Evolutionary conservation across 2,113 vertebrate genomes (phyloP), one percentile per base, ranked within the genome.

Genomic region (Leucoraja erinaceus): DNA sequence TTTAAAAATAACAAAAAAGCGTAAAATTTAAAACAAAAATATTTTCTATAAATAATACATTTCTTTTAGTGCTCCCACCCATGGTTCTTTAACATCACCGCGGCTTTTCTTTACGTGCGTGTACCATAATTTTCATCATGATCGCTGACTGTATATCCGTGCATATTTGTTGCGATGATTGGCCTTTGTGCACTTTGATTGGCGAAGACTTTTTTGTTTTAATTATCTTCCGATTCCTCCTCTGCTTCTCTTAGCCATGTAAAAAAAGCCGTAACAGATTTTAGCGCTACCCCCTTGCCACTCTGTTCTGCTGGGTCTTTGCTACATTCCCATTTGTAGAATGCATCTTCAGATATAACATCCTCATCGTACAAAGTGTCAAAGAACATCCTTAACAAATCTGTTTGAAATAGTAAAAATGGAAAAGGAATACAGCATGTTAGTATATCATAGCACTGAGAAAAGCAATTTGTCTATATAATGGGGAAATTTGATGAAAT

Each of bases 31-130:
- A 97, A 98, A 97, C 97, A 97, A 98, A 98, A 98, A 98, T 97
- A 97, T 98, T 98, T 98, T 98, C 97, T 98, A 99, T 98, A 98
- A 98, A 99, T 99, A 97, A 98, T 98, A 97, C 95, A 98, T 95
- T 95, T 98, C 63, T 97, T 98, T 97, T 97, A 96, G 96, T 98
- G 97, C 97, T 97, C 97, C 97, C 96, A 96, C 97, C 95, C 96
- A 96, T 95, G 94, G 95, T 96, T 72, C 90, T 95, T 95, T 95
- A 95, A 96, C 95, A 95, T 91, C 90, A 72, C 90, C 74, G 94
- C 96, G 96, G 94, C 96, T 94, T 94, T 95, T 94, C 94, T 70
- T 95, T 95, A 95, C 93, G 95, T 95, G 94, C 95, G 94, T 96
- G 97, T 97, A 97, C 97, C 97, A 96, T 95, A 95, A 93, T 97